Conservation (phyloP, 2,797 vertebrate species). For the Cetoscarus ocellatus region DNA sequence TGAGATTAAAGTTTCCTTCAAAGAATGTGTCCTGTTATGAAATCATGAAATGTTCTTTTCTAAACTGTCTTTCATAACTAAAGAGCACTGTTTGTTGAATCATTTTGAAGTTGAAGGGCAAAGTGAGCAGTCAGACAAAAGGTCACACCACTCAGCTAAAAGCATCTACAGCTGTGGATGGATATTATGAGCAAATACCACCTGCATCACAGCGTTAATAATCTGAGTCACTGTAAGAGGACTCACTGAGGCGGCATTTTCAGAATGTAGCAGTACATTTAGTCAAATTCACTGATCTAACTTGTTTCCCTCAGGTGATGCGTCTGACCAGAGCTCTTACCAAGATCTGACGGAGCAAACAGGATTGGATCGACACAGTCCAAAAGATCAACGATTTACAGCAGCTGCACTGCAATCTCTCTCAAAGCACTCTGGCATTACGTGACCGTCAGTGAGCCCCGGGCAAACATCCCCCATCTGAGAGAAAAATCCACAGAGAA, state of each 20-base stretch:
- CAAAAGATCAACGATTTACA: neutral
- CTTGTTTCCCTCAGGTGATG: conserved; percentile 38
- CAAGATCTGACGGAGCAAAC: neutral
- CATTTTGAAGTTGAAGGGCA: neutral
- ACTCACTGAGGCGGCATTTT: neutral
- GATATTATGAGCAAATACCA: neutral
- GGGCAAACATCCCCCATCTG: conserved; percentile 2
- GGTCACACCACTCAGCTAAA: neutral
- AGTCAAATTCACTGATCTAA: neutral
- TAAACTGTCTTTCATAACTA: neutral
- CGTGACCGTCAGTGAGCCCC: neutral
- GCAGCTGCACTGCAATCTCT: neutral
- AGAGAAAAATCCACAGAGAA: neutral
- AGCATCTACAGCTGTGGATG: neutral
- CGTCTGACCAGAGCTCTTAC: neutral
- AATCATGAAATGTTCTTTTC: conserved; percentile 11
- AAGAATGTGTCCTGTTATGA: conserved; percentile 1
- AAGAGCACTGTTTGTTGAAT: neutral
- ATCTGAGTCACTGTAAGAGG: neutral
- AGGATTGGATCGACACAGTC: neutral
- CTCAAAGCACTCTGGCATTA: neutral
- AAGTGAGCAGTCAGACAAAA: neutral
- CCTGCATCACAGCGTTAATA: neutral
- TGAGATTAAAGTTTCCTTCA: conserved; percentile 10
- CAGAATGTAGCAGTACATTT: neutral